A percentile compares a stretch with the other conserved stretches of the same genome.
phyloP scores from a whole-genome alignment of 2,797 vertebrate species.

The Delichon dasypus region DNA sequence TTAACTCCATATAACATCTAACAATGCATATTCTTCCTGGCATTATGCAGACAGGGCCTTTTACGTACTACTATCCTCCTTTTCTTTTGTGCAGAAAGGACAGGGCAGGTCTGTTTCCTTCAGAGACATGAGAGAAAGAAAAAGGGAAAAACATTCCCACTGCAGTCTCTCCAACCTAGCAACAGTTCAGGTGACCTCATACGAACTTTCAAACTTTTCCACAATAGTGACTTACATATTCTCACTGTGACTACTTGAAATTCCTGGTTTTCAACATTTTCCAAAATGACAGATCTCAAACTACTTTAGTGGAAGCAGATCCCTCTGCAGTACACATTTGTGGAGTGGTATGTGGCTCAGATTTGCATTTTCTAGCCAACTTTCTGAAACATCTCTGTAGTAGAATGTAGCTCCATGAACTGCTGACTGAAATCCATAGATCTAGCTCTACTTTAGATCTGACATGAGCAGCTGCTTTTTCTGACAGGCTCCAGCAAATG shows the following conservation, averaged over 20 bases:
- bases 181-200: slow-evolving; percentile 34
- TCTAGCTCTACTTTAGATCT: background rate
- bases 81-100: background rate
- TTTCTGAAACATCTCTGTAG: background rate
- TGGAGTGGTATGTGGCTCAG: background rate
- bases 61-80: background rate
- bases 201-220: background rate
- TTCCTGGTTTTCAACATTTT: background rate
- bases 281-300: background rate
- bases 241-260: background rate
- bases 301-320: background rate
- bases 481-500: background rate
- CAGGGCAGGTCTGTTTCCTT: background rate
- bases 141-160: background rate
- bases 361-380: background rate
- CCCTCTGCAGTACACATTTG: background rate
- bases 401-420: background rate
- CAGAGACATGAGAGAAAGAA: background rate
- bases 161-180: background rate
- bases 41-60: background rate
- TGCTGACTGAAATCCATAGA: background rate
- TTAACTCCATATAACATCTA: background rate
- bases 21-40: background rate
- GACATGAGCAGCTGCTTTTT: background rate
- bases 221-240: background rate